Conservation (phyloP, 2,888 invertebrate genomes). For the Nowickia ferox region DNA sequence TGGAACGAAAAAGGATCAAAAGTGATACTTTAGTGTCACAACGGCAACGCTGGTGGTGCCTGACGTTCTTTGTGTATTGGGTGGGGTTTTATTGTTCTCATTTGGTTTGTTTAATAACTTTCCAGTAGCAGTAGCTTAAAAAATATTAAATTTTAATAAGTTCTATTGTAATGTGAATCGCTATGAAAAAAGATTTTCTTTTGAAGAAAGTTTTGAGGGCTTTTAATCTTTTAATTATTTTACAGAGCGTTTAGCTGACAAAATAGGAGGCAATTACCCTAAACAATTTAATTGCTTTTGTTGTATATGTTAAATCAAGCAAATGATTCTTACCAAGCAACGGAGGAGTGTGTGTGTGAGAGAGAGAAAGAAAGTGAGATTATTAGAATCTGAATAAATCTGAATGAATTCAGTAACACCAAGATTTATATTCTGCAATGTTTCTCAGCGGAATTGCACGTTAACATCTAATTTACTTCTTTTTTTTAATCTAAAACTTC, state of each 20-base stretch:
- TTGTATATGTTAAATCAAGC: background rate
- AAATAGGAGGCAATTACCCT: background rate
- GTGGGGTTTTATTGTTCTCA: constrained; percentile 1
- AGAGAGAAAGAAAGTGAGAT: too few relatives aligned
- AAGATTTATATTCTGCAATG: too few relatives aligned
- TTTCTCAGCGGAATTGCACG: too few relatives aligned
- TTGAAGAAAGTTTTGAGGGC: background rate
- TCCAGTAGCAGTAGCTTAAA: background rate
- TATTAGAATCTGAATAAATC: too few relatives aligned
- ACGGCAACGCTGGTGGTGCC: too few relatives aligned
- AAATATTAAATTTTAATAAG: constrained; percentile 24
- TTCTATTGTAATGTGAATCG: background rate
- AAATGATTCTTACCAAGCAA: background rate
- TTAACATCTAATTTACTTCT: too few relatives aligned
- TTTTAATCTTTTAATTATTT: background rate
- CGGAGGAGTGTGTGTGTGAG: too few relatives aligned
- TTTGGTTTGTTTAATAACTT: constrained; percentile 13
- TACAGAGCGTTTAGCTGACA: background rate
- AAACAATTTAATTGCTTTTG: background rate
- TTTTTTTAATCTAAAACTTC: too few relatives aligned
- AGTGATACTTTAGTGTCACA: too few relatives aligned
- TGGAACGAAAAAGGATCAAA: too few relatives aligned
- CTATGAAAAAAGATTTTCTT: background rate
- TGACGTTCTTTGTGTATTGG: background rate
- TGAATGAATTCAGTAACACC: too few relatives aligned